phyloP scores from a whole-genome alignment of 64 coral and sea anemone genomes.

The Actinia tenebrosa region DNA sequence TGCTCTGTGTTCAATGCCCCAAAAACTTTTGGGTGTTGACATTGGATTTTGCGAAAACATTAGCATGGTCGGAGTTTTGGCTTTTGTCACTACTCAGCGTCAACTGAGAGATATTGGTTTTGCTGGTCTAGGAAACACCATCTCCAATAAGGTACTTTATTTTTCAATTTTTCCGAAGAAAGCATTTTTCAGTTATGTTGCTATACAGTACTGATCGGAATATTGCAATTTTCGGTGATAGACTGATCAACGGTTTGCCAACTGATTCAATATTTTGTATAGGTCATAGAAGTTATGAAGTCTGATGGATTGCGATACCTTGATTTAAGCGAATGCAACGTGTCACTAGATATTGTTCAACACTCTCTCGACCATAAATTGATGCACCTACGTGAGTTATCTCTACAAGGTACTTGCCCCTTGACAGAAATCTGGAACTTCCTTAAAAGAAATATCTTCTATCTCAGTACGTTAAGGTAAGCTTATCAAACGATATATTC shows the following conservation, averaged over 20 bases:
- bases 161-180: neutral
- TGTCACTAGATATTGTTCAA: neutral
- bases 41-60: neutral
- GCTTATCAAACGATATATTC: neutral
- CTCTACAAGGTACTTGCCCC: neutral
- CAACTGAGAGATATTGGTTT: neutral
- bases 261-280: neutral
- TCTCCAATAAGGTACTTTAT: neutral
- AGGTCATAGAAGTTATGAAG: slow-evolving; percentile 1
- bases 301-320: neutral
- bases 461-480: neutral
- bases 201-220: neutral
- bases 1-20: neutral
- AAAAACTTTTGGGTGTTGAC: neutral
- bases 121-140: neutral
- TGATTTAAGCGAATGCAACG: neutral
- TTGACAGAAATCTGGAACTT: neutral
- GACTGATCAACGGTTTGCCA: neutral
- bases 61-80: neutral
- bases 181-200: neutral
- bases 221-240: neutral
- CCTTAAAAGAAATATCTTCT: neutral
- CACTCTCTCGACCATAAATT: neutral
- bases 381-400: neutral
- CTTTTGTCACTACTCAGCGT: neutral